Conservation (phyloP, 35 echinoderm and acorn worm species). For the Nesometra sesokonis region DNA sequence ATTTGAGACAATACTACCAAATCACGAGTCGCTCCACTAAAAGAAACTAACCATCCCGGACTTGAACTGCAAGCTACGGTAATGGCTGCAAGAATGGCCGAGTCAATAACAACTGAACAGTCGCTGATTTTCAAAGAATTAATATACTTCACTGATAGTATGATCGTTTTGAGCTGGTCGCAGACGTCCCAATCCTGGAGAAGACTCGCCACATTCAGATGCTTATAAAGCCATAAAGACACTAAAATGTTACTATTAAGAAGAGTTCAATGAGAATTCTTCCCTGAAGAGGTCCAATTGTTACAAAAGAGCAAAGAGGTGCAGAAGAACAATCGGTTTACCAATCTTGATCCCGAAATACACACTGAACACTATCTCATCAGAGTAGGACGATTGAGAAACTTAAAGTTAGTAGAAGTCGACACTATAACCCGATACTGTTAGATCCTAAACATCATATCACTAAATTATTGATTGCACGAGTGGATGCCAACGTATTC, state of each 20-base stretch:
- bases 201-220: background rate
- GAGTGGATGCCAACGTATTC: no score
- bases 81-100: constrained; percentile 7
- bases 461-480: background rate
- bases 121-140: no score
- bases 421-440: constrained; percentile 4
- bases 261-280: constrained; percentile 5
- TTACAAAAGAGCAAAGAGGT: background rate
- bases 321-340: background rate
- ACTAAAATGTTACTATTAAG: background rate
- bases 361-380: constrained; percentile 4
- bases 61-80: constrained; percentile 18
- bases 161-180: background rate
- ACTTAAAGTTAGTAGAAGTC: background rate
- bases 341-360: background rate
- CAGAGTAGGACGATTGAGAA: constrained; percentile 15
- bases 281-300: background rate
- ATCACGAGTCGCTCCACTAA: constrained; percentile 7
- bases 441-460: background rate
- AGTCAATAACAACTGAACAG: background rate
- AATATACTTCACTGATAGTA: no score
- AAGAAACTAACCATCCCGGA: constrained; percentile 8
- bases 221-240: background rate
- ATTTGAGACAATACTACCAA: background rate
- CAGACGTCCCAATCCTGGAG: background rate